Evolutionary conservation across 2,888 invertebrate genomes (phyloP).

Genomic region (Timandra comae): DNA sequence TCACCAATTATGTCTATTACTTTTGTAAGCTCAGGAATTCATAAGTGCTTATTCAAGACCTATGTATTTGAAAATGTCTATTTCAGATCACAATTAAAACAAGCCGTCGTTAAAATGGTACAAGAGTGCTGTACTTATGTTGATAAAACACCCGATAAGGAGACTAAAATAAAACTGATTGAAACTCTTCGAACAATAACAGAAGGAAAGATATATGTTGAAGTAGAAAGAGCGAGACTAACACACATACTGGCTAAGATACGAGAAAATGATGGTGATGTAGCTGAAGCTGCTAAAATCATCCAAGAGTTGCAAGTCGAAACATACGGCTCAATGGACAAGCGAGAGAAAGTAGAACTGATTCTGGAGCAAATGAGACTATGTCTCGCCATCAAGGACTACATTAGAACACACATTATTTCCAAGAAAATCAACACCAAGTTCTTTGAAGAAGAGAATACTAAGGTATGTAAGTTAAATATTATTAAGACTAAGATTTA

Average conservation of each 20-base stretch:
- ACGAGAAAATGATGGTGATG: slow-evolving; percentile 88
- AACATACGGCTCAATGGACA: slow-evolving; percentile 99
- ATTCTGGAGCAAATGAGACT: slow-evolving; percentile 99
- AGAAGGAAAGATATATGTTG: slow-evolving; percentile 99
- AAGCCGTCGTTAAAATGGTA: slow-evolving; percentile 97
- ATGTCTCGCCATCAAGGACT: slow-evolving; percentile 96
- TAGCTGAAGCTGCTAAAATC: slow-evolving; percentile 93
- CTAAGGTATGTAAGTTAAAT: slow-evolving; percentile 72
- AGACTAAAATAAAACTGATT: slow-evolving; percentile 94
- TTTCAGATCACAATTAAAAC: slow-evolving; percentile 91
- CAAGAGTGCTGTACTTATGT: slow-evolving; percentile 96
- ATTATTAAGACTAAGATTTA: no score
- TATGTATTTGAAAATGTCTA: no score
- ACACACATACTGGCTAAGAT: slow-evolving; percentile 93
- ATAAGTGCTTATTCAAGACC: no score
- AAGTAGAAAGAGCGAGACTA: slow-evolving; percentile 97
- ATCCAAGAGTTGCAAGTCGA: slow-evolving; percentile 96
- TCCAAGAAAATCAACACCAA: slow-evolving; percentile 98
- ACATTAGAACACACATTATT: slow-evolving; percentile 97
- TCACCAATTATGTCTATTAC: no score
- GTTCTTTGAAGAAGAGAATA: slow-evolving; percentile 93
- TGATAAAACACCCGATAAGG: slow-evolving; percentile 93
- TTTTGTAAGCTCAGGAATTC: no score
- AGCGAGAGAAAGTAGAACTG: slow-evolving; percentile 96
- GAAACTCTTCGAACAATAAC: slow-evolving; percentile 96